phyloP scores from a whole-genome alignment of 2,888 invertebrate species.

The Aelia acuminata region DNA sequence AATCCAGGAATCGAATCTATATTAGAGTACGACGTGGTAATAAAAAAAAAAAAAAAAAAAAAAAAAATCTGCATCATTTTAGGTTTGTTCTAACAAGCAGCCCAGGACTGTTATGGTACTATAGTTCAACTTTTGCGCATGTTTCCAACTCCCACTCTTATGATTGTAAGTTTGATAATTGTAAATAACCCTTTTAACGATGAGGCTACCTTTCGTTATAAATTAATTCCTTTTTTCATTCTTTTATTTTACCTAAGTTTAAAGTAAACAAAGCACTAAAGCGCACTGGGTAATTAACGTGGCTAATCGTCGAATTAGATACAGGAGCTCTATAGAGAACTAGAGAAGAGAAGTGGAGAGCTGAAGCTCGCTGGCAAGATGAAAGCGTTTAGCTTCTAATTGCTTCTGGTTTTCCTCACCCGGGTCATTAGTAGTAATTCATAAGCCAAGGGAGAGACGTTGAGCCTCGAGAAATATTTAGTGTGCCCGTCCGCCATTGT shows the following conservation, averaged over 20 bases:
- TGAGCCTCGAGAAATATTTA: conserved; percentile 13
- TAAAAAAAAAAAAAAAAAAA: too few species aligned
- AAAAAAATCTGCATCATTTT: too few species aligned
- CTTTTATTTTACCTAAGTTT: neutral
- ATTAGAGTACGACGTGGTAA: too few species aligned
- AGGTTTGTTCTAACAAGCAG: too few species aligned
- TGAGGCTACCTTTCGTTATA: too few species aligned
- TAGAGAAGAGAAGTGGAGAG: neutral
- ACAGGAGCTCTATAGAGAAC: neutral
- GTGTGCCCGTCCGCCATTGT: neutral
- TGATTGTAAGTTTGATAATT: too few species aligned
- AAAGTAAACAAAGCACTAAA: neutral
- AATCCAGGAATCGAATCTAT: too few species aligned
- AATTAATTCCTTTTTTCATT: too few species aligned
- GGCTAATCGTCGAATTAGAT: neutral
- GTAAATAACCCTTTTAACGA: too few species aligned
- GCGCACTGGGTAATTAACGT: neutral
- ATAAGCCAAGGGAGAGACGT: neutral
- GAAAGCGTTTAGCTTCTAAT: conserved; percentile 39
- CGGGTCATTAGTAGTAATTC: conserved; percentile 37
- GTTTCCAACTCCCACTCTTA: too few species aligned
- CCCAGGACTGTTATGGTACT: too few species aligned
- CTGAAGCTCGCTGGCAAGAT: neutral
- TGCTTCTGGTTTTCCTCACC: conserved; percentile 42
- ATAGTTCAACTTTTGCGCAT: too few species aligned